Conservation (phyloP, 2,113 vertebrate species). For the Pelvicachromis taeniatus region DNA sequence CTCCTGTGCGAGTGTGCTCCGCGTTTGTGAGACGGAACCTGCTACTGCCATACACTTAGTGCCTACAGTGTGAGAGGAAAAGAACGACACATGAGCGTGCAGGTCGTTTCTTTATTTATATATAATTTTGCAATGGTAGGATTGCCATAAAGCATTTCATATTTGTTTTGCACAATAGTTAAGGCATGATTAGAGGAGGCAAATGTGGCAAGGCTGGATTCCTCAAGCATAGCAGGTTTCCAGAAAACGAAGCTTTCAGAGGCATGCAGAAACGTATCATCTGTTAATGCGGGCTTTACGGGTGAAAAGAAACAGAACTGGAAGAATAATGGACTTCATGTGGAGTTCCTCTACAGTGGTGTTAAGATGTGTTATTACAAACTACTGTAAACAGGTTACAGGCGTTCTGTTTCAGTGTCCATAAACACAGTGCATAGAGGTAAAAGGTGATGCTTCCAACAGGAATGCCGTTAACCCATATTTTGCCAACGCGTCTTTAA, state of each 20-base stretch:
- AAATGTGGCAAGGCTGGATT: not conserved
- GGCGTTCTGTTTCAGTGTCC: not conserved
- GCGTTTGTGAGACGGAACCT: conserved; percentile 1
- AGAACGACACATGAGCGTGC: not conserved
- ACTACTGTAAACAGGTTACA: not conserved
- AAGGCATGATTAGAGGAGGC: conserved; percentile 27
- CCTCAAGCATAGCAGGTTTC: not conserved
- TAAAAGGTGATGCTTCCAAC: not conserved
- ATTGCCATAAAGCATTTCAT: not conserved
- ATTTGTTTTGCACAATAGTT: not conserved
- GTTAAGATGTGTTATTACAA: not conserved
- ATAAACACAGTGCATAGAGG: conserved; percentile 14
- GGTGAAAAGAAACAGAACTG: not conserved
- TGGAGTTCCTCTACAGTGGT: not conserved
- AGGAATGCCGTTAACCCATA: not conserved
- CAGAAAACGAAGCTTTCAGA: not conserved
- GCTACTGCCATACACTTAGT: too few species aligned
- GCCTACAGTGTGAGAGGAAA: not conserved
- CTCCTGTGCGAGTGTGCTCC: not conserved
- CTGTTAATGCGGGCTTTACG: not conserved
- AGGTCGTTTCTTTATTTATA: not conserved
- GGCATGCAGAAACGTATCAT: not conserved
- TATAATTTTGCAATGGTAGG: not conserved
- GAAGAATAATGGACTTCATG: not conserved
- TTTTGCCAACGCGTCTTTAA: not conserved